Evolutionary conservation across 1,140 invertebrate genomes (phyloP).

Genomic region (Popillia japonica): DNA sequence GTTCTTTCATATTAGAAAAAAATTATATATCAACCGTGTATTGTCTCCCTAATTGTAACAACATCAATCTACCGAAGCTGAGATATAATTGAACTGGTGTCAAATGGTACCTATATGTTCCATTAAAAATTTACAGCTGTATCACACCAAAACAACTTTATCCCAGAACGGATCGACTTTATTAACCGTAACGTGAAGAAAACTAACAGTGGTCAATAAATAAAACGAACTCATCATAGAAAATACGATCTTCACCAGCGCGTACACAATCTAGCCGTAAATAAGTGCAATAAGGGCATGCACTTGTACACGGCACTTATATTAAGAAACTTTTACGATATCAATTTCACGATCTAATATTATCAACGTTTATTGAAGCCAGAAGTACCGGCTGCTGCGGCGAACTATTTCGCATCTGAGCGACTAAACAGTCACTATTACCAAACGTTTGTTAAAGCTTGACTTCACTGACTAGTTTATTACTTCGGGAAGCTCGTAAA

Average conservation of each 20-base stretch:
- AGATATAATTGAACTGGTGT: too few relatives aligned
- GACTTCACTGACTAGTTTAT: background rate
- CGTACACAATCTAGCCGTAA: background rate
- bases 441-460: background rate
- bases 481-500: background rate
- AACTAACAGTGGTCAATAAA: background rate
- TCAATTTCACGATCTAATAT: conserved; percentile 11
- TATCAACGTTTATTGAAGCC: conserved; percentile 1
- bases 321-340: conserved; percentile 12
- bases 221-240: background rate
- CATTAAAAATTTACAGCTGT: too few relatives aligned
- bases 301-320: background rate
- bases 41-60: too few relatives aligned
- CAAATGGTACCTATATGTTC: too few relatives aligned
- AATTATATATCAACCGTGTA: too few relatives aligned
- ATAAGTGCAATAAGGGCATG: background rate
- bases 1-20: too few relatives aligned
- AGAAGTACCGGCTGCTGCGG: background rate
- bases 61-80: too few relatives aligned
- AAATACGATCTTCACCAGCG: background rate
- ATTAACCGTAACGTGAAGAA: background rate
- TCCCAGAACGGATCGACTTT: too few relatives aligned
- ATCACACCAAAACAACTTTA: too few relatives aligned
- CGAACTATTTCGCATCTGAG: background rate
- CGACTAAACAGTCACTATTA: background rate